Evolutionary conservation across 2,113 vertebrate genomes (phyloP), one percentile per base, ranked within the genome.

Genomic region (Megalops atlanticus): DNA sequence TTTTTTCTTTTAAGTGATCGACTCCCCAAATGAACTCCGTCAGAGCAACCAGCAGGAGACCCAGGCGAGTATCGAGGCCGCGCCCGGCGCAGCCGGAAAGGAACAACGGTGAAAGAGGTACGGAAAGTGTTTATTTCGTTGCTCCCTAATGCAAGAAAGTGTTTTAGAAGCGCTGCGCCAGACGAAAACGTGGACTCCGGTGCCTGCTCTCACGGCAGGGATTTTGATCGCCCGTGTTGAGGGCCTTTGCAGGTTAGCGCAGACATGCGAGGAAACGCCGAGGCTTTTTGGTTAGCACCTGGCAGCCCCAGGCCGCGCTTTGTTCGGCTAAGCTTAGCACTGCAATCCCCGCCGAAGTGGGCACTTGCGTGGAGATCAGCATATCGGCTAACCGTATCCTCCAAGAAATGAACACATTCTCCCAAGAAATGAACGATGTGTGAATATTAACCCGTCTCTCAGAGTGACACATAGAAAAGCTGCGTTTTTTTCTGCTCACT

Each of bases 21-120:
- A 91, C 92, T 94, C 96, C 94, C 93, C 97, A 98, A 97, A 98
- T 98, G 97, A 98, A 96, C 97, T 98, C 97, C 96, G 96, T 97
- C 96, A 96, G 97, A 96, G 97, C 97, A 92, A 96, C 96, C 90
- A 97, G 96, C 96, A 97, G 97, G 95, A 96, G 97, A 97, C 96
- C 97, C 88, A 97, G 97, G 96, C 96, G 97, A 98, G 96, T 98
- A 89, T 97, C 97, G 95, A 97, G 97, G 97, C 97, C 97, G 97
- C 97, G 97, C 96, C 97, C 97, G 96, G 96, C 96, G 92, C 97
- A 97, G 95, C 96, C 95, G 94, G 95, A 97, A 92, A 95, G 95
- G 94, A 96, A 97, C 93, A 94, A 96, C 94, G 96, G 95, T 92
- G 97, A 97, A 94, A 95, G 96, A 97, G 96, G 96, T 97, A 92